Conservation (phyloP, 2,797 vertebrate genomes). For the Clamator glandarius region DNA sequence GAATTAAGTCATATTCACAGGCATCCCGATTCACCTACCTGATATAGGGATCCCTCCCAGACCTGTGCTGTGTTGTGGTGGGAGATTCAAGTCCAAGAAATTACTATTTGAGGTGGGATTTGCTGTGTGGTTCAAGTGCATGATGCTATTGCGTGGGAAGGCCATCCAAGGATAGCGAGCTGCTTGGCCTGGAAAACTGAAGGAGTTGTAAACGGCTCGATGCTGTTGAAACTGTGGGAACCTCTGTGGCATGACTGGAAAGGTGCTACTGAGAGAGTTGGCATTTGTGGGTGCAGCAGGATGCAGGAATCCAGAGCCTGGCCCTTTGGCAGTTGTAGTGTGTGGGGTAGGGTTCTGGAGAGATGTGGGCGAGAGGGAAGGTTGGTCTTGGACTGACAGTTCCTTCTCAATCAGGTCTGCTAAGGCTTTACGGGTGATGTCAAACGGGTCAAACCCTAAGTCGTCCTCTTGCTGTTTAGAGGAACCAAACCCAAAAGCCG, state of each 20-base stretch:
- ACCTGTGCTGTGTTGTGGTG: conserved; percentile 95
- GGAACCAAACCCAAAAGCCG: conserved; percentile 97
- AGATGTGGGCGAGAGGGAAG: conserved; percentile 87
- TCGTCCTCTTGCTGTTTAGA: conserved; percentile 98
- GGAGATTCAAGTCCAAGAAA: conserved; percentile 98
- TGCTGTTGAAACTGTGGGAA: conserved; percentile 94
- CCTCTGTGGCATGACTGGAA: conserved; percentile 88
- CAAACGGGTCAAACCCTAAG: conserved; percentile 97
- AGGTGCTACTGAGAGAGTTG: conserved; percentile 86
- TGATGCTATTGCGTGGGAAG: conserved; percentile 93
- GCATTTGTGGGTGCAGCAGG: conserved; percentile 81
- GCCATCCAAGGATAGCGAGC: conserved; percentile 97
- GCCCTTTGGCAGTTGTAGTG: conserved; percentile 84
- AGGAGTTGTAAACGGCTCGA: conserved; percentile 96
- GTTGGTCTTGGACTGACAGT: conserved; percentile 94
- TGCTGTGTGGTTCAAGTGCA: conserved; percentile 99
- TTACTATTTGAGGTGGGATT: conserved; percentile 95
- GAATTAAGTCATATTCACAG: conserved; percentile 39
- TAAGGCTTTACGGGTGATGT: conserved; percentile 97
- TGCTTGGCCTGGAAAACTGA: conserved; percentile 93
- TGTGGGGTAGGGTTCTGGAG: conserved; percentile 82
- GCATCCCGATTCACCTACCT: conserved; percentile 84
- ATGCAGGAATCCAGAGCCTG: conserved; percentile 84
- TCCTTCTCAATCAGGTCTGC: conserved; percentile 99
- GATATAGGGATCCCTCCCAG: conserved; percentile 98